Evolutionary conservation across 2,888 invertebrate species (phyloP), one percentile per base, ranked within the genome.

Genomic region (Tachina lurida): DNA sequence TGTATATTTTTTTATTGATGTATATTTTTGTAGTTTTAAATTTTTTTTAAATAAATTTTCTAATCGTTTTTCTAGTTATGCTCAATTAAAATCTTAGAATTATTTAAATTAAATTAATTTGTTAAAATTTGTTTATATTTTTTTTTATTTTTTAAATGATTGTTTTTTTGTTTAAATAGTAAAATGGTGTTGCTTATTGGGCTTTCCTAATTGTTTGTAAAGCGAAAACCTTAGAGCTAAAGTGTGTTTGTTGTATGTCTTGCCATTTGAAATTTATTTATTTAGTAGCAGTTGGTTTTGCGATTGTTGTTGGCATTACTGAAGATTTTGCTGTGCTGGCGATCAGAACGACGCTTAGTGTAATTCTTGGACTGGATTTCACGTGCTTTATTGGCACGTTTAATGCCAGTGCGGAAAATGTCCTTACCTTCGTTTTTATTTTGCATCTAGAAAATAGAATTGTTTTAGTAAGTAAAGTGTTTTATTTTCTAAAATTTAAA

Each of bases 241-340:
- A n/a, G n/a, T n/a, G n/a, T n/a, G 54, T 54, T 12, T 19, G 19
- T 52, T 31, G 39, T 8, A 13, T 7, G 31, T 31, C 5, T 31
- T 31, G 13, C 10, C 22, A 15, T 1, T n/a, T 39, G 5, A 5
- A 39, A 31, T 1, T 31, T n/a, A 31, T 1, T 31, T n/a, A 39
- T 70, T 87, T 88, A 88, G 68, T 60, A 91, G 88, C 89, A 94
- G 93, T 73, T 78, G 39, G 94, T 94, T 93, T 94, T 95, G 91
- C 95, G 94, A 90, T 95, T 95, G 91, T 95, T 95, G 92, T 94
- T 95, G 89, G 94, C 94, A 87, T 94, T 94, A 89, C 94, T 94
- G 89, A 93, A 93, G 88, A 93, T 91, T 88, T 93, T 93, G 90
- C 93, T 93, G 89, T 94, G 93, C 88, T 93, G 94, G 90, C 91